Percentiles rank a stretch among this genome's conserved stretches.
Conservation (phyloP, 1,140 invertebrate genomes). For the Bombus sylvicola region DNA sequence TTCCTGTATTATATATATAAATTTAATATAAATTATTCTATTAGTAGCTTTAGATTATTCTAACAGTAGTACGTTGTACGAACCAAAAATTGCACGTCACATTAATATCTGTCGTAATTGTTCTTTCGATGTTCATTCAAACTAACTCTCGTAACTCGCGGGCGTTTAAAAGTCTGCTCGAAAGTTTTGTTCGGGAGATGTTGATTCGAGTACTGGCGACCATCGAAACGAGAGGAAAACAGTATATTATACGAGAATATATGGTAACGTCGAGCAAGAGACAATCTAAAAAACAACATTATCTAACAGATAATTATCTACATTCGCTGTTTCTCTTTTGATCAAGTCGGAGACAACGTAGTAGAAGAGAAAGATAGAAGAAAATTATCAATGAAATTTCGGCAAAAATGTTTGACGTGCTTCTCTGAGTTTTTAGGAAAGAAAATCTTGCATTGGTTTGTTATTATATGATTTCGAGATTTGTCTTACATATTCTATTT, state of each 20-base stretch:
- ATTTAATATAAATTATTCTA: conserved; percentile 71
- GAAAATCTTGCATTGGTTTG: too few relatives aligned
- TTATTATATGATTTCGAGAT: conserved; percentile 8
- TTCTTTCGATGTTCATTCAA: conserved; percentile 17
- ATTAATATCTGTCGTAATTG: conserved; percentile 21
- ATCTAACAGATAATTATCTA: neutral
- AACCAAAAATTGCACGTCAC: conserved; percentile 40
- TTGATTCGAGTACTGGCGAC: neutral
- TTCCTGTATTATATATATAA: conserved; percentile 70
- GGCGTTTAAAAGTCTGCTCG: neutral
- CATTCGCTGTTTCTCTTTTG: neutral
- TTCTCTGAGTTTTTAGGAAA: neutral
- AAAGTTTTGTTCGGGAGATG: neutral
- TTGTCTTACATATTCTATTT: conserved; percentile 21
- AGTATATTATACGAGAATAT: neutral
- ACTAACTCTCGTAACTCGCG: neutral
- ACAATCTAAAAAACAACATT: conserved; percentile 27
- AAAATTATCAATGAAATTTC: neutral
- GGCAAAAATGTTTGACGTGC: neutral
- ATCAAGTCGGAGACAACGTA: neutral
- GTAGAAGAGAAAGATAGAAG: neutral
- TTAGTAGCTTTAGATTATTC: conserved; percentile 54
- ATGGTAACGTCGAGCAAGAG: conserved; percentile 6
- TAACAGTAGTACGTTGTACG: conserved; percentile 31
- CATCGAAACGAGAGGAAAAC: neutral